Percentiles rank a stretch among this genome's conserved stretches.
Evolutionary conservation across 30 jellyfish, hydroid and myxozoan species (phyloP).

Genomic region (Haliclystus octoradiatus): DNA sequence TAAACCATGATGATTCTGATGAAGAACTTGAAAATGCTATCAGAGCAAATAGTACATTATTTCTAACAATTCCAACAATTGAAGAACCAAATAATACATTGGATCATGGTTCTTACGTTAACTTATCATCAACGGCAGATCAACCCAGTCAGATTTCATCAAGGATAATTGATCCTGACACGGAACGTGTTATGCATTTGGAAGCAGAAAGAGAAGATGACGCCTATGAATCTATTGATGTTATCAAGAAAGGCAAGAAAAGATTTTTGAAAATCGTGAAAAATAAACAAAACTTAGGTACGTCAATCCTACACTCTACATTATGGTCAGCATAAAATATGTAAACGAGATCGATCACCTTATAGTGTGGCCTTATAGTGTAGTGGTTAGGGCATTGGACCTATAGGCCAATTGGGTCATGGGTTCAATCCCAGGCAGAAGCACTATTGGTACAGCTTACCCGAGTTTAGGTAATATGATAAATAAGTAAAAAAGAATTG

Average conservation of each 20-base stretch:
- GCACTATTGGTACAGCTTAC: too few relatives aligned
- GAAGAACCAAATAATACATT: not conserved
- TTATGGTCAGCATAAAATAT: too few relatives aligned
- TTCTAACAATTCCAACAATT: not conserved
- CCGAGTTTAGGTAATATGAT: too few relatives aligned
- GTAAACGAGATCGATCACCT: too few relatives aligned
- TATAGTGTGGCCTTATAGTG: too few relatives aligned
- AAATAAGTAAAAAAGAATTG: too few relatives aligned
- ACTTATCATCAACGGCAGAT: too few relatives aligned
- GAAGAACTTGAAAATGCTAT: not conserved
- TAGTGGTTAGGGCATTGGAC: too few relatives aligned
- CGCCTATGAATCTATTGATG: not conserved
- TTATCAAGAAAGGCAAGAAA: not conserved
- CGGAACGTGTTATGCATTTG: not conserved
- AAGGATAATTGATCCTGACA: not conserved
- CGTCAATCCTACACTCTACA: too few relatives aligned
- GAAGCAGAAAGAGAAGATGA: not conserved
- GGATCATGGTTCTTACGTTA: not conserved
- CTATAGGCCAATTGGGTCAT: too few relatives aligned
- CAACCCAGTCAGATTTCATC: not conserved
- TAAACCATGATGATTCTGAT: not conserved
- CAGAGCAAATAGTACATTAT: not conserved
- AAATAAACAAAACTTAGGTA: not conserved
- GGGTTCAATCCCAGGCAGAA: too few relatives aligned
- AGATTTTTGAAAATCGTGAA: not conserved